Evolutionary conservation across 2,888 invertebrate species (phyloP).

Genomic region (Lasius platythorax): DNA sequence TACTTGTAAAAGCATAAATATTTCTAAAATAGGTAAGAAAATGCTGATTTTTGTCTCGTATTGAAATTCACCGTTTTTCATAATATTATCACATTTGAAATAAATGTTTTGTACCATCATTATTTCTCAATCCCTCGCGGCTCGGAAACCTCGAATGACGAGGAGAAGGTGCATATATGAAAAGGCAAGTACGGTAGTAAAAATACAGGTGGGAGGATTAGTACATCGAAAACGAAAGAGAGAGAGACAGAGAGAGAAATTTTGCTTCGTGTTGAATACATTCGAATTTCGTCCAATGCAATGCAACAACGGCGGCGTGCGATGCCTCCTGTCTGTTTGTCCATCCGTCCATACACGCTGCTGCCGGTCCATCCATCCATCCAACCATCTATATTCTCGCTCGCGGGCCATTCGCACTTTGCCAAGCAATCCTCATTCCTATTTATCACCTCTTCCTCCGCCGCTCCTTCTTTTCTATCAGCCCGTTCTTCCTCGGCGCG

Average conservation of each 20-base stretch:
- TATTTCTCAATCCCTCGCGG: constrained; percentile 7
- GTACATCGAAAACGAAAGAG: constrained; percentile 39
- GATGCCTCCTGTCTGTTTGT: constrained; percentile 66
- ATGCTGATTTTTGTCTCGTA: not conserved
- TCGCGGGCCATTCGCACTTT: constrained; percentile 82
- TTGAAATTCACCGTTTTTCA: not conserved
- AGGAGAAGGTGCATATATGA: constrained; percentile 44
- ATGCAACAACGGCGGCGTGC: constrained; percentile 57
- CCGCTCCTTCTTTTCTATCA: constrained; percentile 74
- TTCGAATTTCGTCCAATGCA: constrained; percentile 77
- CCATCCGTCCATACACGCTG: constrained; percentile 68
- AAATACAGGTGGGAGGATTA: constrained; percentile 74
- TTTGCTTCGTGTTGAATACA: constrained; percentile 66
- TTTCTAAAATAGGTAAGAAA: not conserved
- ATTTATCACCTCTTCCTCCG: constrained; percentile 83
- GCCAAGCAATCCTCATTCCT: constrained; percentile 84
- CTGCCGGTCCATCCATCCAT: constrained; percentile 67
- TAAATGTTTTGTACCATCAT: constrained; percentile 5
- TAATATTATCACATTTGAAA: not conserved
- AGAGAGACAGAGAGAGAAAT: constrained; percentile 37
- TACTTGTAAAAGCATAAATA: not conserved
- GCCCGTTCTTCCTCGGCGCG: constrained; percentile 66
- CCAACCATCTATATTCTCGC: constrained; percentile 72
- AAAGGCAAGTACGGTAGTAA: constrained; percentile 63
- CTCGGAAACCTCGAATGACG: constrained; percentile 32